A percentile compares a stretch with the other conserved stretches of the same genome.
Conservation (phyloP, 2,113 vertebrate genomes). For the Phodopus roborovskii region DNA sequence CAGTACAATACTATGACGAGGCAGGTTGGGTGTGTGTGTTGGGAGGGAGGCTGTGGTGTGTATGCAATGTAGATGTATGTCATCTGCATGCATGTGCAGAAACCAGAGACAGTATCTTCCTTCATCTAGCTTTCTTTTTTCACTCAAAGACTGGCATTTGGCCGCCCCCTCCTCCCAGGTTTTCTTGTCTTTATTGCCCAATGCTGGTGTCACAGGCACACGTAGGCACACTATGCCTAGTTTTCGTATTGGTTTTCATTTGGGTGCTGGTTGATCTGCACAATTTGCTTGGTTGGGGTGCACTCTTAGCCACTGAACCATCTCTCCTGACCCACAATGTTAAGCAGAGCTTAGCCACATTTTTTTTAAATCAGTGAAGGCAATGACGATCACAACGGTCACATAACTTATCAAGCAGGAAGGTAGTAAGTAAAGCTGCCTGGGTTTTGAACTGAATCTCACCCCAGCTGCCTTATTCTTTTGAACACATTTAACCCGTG, state of each 20-base stretch:
- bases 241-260: not conserved
- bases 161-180: no score
- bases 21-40: not conserved
- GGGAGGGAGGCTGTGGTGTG: no score
- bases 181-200: not conserved
- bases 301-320: no score
- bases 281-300: not conserved
- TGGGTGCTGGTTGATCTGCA: not conserved
- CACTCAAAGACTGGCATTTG: not conserved
- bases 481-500: fast-evolving
- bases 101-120: not conserved
- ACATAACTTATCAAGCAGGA: not conserved
- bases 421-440: not conserved
- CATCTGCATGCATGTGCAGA: not conserved
- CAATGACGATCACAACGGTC: not conserved
- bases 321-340: no score
- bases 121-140: not conserved
- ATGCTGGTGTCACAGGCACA: not conserved
- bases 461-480: not conserved
- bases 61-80: not conserved
- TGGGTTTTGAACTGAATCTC: not conserved
- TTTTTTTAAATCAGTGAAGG: not conserved
- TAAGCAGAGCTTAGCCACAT: not conserved
- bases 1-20: fast-evolving
- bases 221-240: not conserved